phyloP scores from a whole-genome alignment of 1,140 invertebrate species.

The Teleogryllus occipitalis region DNA sequence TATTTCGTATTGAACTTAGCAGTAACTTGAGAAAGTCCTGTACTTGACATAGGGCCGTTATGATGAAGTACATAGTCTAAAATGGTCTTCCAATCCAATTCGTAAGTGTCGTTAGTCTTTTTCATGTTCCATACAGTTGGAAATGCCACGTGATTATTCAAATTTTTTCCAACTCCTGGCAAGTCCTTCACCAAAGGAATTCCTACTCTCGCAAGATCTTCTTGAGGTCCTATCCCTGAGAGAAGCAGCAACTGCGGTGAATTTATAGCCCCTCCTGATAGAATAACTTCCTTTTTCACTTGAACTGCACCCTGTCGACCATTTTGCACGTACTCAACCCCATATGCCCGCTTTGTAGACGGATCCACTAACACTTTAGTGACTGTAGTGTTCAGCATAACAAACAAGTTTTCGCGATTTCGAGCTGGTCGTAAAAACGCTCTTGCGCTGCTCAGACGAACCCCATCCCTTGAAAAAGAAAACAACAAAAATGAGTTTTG shows the following conservation, averaged over 20 bases:
- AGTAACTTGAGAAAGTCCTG: constrained; percentile 46
- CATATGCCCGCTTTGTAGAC: constrained; percentile 29
- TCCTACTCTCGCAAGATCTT: constrained; percentile 42
- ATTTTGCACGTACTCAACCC: constrained; percentile 40
- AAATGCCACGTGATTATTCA: constrained; percentile 63
- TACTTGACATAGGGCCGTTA: constrained; percentile 51
- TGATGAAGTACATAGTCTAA: constrained; percentile 50
- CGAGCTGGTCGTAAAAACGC: constrained; percentile 53
- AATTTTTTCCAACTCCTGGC: constrained; percentile 64
- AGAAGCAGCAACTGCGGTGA: constrained; percentile 58
- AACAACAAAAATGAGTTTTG: neutral
- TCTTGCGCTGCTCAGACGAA: constrained; percentile 51
- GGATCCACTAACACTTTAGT: constrained; percentile 39
- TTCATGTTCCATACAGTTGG: constrained; percentile 36
- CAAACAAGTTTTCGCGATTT: constrained; percentile 56
- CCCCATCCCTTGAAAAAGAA: constrained; percentile 46
- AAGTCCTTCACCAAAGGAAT: constrained; percentile 49
- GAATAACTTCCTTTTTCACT: constrained; percentile 46
- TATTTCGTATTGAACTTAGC: constrained; percentile 36
- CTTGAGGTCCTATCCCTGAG: constrained; percentile 57
- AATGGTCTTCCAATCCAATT: constrained; percentile 50
- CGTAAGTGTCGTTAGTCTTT: constrained; percentile 45
- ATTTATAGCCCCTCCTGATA: constrained; percentile 53
- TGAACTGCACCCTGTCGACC: constrained; percentile 27
- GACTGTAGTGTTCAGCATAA: constrained; percentile 55